Base-by-base conservation (phyloP, 1,140 invertebrate genomes). In the Megathymus violae region DNA sequence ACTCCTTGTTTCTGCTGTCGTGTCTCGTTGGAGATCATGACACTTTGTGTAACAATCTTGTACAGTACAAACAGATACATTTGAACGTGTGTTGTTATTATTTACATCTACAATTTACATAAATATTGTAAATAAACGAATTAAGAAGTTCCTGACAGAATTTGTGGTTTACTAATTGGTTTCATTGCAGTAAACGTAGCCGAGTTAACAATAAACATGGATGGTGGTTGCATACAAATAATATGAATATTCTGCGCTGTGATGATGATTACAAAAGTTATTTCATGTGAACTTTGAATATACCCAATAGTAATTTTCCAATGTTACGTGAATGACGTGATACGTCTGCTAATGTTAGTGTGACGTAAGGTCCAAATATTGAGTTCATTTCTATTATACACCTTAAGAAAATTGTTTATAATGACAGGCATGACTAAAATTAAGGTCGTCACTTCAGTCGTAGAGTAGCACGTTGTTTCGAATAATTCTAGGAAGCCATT, bases 381-480 rank as follows among this genome's bases (percentile, higher is more conserved):
- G 27, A 36, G 76, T 36, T 36, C 67, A n/a, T n/a, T 78, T 71
- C 74, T 67, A 78, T 78, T 76, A 69, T 59, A 64, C 60, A 52
- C 46, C 22, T 47, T 44, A 67, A 67, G 62, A 67, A n/a, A 58
- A 67, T 78, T 70, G 63, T 75, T 73, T 60, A 64, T 69, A 70
- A 78, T 68, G 58, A 67, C 69, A 70, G 52, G 69, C 70, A 59
- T 61, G 62, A 43, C 11, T 34, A 44, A n/a, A 36, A 56, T 66
- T 62, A 67, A 52, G 17, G 44, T 10, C 36, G 41, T 64, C 43
- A 10, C 36, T 58, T 43, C 13, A 17, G 34, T 22, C 16, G 17
- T 47, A 48, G 22, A n/a, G 25, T 3, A 48, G 15, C 27, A 27
- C 14, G 5, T 10, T 10, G 27, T 31, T 13, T 31, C 14, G 46